Evolutionary conservation across 2,888 invertebrate genomes (phyloP).

Genomic region (Lysandra coridon): DNA sequence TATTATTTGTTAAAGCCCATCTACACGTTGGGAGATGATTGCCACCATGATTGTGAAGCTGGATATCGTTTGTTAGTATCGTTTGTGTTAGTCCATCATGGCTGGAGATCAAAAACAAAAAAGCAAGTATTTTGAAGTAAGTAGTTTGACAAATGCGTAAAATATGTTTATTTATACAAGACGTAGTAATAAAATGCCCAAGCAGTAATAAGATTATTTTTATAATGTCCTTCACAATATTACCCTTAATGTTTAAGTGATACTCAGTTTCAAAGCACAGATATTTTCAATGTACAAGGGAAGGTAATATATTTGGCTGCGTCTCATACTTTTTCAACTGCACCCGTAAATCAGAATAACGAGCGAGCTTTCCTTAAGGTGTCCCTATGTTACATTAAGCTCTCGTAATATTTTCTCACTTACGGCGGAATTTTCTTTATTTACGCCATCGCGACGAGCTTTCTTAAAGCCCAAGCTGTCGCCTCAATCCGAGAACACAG

Average conservation of each 20-base stretch:
- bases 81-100: too few species aligned
- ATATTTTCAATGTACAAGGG: neutral
- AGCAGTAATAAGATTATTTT: too few species aligned
- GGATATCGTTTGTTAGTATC: too few species aligned
- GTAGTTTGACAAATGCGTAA: too few species aligned
- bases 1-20: neutral
- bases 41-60: neutral
- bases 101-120: too few species aligned
- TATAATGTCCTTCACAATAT: too few species aligned
- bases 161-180: too few species aligned
- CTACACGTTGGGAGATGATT: neutral
- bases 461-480: conserved; percentile 59
- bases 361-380: conserved; percentile 72
- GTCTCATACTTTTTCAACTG: conserved; percentile 43
- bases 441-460: conserved; percentile 59
- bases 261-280: neutral
- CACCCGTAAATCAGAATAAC: conserved; percentile 77
- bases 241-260: neutral
- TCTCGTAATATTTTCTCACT: conserved; percentile 78
- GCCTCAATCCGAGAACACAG: conserved; percentile 55
- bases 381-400: conserved; percentile 74
- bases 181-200: too few species aligned
- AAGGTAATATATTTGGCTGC: conserved; percentile 52
- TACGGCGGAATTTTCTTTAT: conserved; percentile 76
- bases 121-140: too few species aligned